A percentile compares a stretch with the other conserved stretches of the same genome.
These are phyloP conservation scores for Polietes domitor DNA, from an alignment of 2,888 invertebrate genomes.

Conservation along the genomic window DNA sequence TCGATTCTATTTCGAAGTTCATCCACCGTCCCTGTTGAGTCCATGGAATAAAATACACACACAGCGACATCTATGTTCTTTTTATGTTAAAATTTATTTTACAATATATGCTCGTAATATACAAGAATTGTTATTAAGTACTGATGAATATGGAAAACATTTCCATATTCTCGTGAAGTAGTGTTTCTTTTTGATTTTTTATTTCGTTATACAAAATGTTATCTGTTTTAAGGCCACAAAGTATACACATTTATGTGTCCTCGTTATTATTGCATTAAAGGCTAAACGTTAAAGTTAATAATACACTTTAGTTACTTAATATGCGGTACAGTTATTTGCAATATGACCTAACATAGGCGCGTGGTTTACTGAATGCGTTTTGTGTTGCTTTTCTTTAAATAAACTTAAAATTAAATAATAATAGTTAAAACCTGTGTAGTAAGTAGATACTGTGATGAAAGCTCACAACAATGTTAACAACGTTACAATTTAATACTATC, in stretches of 20 bases:
- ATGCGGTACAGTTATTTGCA: constrained; percentile 41
- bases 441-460: constrained; percentile 56
- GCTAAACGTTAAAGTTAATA: constrained; percentile 38
- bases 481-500: constrained; percentile 36
- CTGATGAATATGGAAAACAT: constrained; percentile 1
- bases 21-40: no score
- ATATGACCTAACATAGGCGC: constrained; percentile 50
- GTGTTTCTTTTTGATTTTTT: background rate
- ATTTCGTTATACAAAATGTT: constrained; percentile 37
- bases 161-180: background rate
- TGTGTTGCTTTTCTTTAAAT: constrained; percentile 26
- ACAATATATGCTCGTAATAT: constrained; percentile 59
- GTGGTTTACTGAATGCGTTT: background rate
- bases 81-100: background rate
- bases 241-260: constrained; percentile 38
- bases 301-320: constrained; percentile 46
- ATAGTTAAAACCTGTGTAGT: constrained; percentile 30
- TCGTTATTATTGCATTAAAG: constrained; percentile 39
- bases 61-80: no score
- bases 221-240: constrained; percentile 55
- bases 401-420: constrained; percentile 59
- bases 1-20: no score
- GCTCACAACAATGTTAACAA: constrained; percentile 60
- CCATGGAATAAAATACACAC: no score
- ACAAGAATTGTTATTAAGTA: constrained; percentile 63